Conservation (phyloP, 2,888 invertebrate genomes). For the Leptogaster cylindrica region DNA sequence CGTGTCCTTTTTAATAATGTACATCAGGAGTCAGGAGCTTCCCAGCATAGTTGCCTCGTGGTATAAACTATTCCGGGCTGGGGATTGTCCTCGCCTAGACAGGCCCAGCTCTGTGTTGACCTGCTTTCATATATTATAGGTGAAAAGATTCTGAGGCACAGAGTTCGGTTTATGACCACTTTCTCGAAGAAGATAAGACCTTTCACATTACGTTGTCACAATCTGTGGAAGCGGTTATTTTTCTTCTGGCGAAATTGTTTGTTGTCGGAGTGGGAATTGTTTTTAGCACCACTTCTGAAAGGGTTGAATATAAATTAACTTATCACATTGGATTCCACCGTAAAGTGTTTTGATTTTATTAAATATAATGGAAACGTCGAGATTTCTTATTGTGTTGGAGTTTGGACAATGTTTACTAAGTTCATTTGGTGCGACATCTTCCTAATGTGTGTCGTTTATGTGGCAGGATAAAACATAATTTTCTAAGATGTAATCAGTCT, state of each 20-base stretch:
- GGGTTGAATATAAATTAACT: constrained; percentile 37
- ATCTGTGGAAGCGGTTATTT: constrained; percentile 24
- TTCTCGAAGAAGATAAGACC: constrained; percentile 24
- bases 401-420: too few relatives aligned
- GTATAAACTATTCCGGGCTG: constrained; percentile 21
- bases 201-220: constrained; percentile 31
- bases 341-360: constrained; percentile 33
- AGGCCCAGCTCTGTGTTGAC: not conserved
- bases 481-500: too few relatives aligned
- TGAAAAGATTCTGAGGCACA: constrained; percentile 34
- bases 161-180: constrained; percentile 38
- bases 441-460: too few relatives aligned
- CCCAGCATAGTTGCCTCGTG: constrained; percentile 22
- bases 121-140: constrained; percentile 33
- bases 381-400: too few relatives aligned
- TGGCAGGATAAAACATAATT: too few relatives aligned
- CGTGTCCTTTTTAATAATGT: constrained; percentile 40
- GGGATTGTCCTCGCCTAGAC: constrained; percentile 15
- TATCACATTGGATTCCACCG: constrained; percentile 27
- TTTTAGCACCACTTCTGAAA: constrained; percentile 11
- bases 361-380: constrained; percentile 16
- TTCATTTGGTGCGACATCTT: too few relatives aligned
- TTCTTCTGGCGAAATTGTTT: constrained; percentile 34
- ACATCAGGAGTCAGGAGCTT: constrained; percentile 18
- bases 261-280: constrained; percentile 34